Percentiles rank a stretch among this genome's conserved stretches.
phyloP scores from a whole-genome alignment of 2,888 invertebrate genomes.

The Drosophila affinis region DNA sequence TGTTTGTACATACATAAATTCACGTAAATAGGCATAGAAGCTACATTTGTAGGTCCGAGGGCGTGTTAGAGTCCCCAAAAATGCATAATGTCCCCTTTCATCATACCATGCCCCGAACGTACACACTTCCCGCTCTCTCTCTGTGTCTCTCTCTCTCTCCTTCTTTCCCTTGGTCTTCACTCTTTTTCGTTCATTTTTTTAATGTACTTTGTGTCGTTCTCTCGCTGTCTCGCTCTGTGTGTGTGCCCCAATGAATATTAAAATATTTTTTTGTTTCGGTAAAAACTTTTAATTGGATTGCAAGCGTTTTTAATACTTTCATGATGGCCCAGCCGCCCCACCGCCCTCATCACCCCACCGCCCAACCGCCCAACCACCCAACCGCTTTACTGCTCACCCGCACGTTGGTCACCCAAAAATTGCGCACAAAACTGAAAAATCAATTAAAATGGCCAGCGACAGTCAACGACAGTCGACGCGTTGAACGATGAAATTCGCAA shows the following conservation, averaged over 20 bases:
- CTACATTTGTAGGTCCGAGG: not conserved
- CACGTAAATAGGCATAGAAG: not conserved
- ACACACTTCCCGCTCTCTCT: no score
- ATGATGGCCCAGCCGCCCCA: conserved; percentile 32
- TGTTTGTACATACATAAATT: not conserved
- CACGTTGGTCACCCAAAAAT: conserved; percentile 29
- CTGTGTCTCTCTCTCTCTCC: not conserved
- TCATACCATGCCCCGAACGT: no score
- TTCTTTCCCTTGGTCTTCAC: not conserved
- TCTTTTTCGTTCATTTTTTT: not conserved
- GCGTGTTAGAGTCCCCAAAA: not conserved
- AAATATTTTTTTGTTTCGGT: conserved; percentile 62
- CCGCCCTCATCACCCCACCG: not conserved
- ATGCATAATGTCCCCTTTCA: not conserved
- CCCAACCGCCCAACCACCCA: not conserved
- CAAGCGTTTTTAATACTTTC: conserved; percentile 70
- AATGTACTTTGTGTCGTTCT: conserved; percentile 22
- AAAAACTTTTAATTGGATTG: conserved; percentile 76
- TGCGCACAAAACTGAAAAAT: conserved; percentile 61
- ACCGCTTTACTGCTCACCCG: conserved; percentile 5
- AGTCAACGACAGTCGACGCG: conserved; percentile 32
- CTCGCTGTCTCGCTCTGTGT: conserved; percentile 8
- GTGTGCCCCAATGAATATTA: conserved; percentile 65
- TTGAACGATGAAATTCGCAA: conserved; percentile 58
- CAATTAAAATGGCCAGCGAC: conserved; percentile 63